Conservation (phyloP, 2,888 invertebrate species). For the Drosophila hamatofila region DNA sequence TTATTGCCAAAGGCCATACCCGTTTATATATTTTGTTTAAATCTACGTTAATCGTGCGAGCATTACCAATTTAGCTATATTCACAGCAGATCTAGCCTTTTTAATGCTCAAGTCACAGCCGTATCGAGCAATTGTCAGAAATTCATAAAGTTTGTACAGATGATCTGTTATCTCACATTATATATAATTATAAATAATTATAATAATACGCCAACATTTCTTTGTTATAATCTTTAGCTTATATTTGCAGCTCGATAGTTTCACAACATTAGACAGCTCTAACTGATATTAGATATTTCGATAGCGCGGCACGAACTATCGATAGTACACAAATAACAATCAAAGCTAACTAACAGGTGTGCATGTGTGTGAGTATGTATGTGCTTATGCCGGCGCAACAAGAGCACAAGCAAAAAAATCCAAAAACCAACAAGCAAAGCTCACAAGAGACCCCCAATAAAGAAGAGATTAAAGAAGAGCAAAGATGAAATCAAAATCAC, state of each 20-base stretch:
- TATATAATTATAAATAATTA: background rate
- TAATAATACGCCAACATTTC: background rate
- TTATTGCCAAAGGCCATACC: background rate
- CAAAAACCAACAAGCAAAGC: conserved; percentile 3
- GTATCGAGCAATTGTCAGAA: background rate
- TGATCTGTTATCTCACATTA: background rate
- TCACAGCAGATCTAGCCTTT: background rate
- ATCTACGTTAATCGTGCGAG: background rate
- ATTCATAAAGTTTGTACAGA: background rate
- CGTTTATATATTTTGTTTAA: background rate
- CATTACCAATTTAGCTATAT: background rate
- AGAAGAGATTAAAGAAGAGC: conserved; percentile 7
- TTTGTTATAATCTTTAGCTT: background rate
- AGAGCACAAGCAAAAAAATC: conserved; percentile 16
- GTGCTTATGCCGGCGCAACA: conserved; percentile 15
- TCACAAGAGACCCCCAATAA: conserved; percentile 16
- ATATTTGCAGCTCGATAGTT: background rate
- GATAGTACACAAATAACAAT: conserved; percentile 22
- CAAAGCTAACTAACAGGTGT: conserved; percentile 12
- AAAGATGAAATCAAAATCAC: conserved; percentile 18
- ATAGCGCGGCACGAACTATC: conserved; percentile 34
- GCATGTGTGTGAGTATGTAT: conserved; percentile 3
- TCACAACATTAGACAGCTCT: background rate
- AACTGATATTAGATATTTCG: conserved; percentile 17
- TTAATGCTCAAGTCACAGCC: background rate